phyloP scores from a whole-genome alignment of 2,888 invertebrate species.

The Synanthedon andrenaeformis region DNA sequence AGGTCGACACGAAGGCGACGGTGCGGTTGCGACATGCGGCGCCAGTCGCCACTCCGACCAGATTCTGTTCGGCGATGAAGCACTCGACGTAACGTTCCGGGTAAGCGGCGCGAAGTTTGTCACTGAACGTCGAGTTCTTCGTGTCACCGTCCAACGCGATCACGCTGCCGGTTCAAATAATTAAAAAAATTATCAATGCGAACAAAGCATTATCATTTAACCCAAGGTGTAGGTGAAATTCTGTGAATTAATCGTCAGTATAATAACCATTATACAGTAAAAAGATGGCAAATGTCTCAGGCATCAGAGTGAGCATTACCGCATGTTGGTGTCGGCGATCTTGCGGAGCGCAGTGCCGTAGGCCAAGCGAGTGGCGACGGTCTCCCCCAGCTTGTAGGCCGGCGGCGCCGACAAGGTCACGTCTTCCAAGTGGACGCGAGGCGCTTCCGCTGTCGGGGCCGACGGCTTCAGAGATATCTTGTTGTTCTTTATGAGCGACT shows the following conservation, averaged over 20 bases:
- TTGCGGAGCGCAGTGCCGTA: constrained; percentile 96
- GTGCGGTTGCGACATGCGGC: constrained; percentile 93
- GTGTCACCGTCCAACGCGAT: constrained; percentile 98
- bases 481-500: constrained; percentile 75
- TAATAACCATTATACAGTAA: no score
- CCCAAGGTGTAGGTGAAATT: no score
- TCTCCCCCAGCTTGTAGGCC: constrained; percentile 80
- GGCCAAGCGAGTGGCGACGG: constrained; percentile 90
- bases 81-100: constrained; percentile 90
- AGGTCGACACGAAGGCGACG: constrained; percentile 95
- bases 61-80: constrained; percentile 99
- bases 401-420: constrained; percentile 85
- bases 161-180: constrained; percentile 68
- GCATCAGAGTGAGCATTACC: constrained; percentile 20
- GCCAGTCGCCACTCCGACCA: constrained; percentile 96
- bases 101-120: constrained; percentile 83
- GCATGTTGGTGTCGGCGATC: constrained; percentile 76
- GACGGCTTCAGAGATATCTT: constrained; percentile 71
- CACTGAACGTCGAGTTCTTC: constrained; percentile 98
- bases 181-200: constrained; percentile 9
- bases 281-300: no score
- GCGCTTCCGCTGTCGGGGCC: constrained; percentile 77
- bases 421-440: constrained; percentile 72
- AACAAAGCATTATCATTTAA: neutral
- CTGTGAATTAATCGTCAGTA: no score